These are phyloP conservation scores for Anarsia innoxiella DNA, from an alignment of 2,888 invertebrate species.

Conservation along the genomic window DNA sequence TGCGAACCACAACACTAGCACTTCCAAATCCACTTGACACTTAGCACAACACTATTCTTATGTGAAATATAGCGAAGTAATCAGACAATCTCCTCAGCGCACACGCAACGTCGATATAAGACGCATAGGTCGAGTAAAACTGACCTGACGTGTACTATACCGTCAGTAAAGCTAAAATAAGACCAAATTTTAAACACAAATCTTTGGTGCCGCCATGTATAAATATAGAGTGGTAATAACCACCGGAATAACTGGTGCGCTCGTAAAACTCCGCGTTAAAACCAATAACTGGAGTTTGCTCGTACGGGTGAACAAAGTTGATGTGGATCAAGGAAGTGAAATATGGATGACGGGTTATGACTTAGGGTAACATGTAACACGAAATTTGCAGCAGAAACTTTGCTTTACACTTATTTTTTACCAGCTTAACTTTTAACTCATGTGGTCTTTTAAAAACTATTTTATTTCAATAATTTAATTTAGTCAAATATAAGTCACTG, in stretches of 20 bases:
- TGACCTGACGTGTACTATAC: constrained; percentile 68
- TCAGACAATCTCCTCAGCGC: constrained; percentile 29
- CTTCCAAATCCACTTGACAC: constrained; percentile 1
- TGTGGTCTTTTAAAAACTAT: too few relatives aligned
- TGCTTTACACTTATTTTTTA: too few relatives aligned
- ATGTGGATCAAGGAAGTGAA: not conserved
- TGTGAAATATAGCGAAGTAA: too few relatives aligned
- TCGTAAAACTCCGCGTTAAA: constrained; percentile 11
- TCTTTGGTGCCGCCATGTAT: constrained; percentile 56
- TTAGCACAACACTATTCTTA: constrained; percentile 28
- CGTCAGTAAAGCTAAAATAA: constrained; percentile 76
- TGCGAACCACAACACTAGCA: constrained; percentile 27
- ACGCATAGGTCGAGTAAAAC: constrained; percentile 67
- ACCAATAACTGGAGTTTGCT: constrained; percentile 3
- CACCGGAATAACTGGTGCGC: constrained; percentile 15
- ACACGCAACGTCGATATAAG: constrained; percentile 61
- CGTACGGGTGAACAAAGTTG: constrained; percentile 1
- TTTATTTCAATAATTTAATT: not conserved
- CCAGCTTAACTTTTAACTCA: too few relatives aligned
- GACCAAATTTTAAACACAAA: constrained; percentile 76
- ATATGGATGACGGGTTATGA: too few relatives aligned
- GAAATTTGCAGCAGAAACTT: too few relatives aligned
- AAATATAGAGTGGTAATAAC: constrained; percentile 51
- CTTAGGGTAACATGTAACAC: too few relatives aligned
- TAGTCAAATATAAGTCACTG: too few relatives aligned